These are phyloP conservation scores for Capitulum mitella DNA, from an alignment of 2,888 invertebrate genomes.

Conservation along the genomic window DNA sequence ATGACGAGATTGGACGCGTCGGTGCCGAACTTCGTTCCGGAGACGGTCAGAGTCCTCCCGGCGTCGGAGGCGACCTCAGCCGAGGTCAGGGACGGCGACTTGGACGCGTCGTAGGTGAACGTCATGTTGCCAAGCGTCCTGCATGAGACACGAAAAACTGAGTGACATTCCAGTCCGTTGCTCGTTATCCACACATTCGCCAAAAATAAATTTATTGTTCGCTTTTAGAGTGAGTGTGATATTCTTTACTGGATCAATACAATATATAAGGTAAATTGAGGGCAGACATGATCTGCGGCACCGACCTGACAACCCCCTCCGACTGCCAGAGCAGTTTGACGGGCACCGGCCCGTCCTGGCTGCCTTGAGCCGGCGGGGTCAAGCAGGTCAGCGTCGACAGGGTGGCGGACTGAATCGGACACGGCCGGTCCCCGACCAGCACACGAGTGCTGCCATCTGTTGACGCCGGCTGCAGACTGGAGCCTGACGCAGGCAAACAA, in stretches of 20 bases:
- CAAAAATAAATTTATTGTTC: too few species aligned
- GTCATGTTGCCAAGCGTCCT: background rate
- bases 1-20: conserved; percentile 23
- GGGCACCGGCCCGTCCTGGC: background rate
- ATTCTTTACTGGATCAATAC: too few species aligned
- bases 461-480: background rate
- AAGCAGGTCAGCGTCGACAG: background rate
- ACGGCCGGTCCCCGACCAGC: background rate
- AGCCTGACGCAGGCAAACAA: background rate
- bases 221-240: too few species aligned
- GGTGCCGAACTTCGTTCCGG: conserved; percentile 29
- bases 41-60: conserved; percentile 23
- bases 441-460: background rate
- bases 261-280: too few species aligned
- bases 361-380: background rate
- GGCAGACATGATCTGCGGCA: too few species aligned
- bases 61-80: background rate
- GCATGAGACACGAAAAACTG: too few species aligned
- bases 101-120: conserved; percentile 28
- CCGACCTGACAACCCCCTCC: background rate
- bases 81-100: conserved; percentile 27
- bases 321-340: background rate
- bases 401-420: background rate
- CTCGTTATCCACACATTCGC: too few species aligned
- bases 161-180: too few species aligned